Evolutionary conservation across 1,140 invertebrate genomes (phyloP).

Genomic region (Caenorhabditis briggsae): DNA sequence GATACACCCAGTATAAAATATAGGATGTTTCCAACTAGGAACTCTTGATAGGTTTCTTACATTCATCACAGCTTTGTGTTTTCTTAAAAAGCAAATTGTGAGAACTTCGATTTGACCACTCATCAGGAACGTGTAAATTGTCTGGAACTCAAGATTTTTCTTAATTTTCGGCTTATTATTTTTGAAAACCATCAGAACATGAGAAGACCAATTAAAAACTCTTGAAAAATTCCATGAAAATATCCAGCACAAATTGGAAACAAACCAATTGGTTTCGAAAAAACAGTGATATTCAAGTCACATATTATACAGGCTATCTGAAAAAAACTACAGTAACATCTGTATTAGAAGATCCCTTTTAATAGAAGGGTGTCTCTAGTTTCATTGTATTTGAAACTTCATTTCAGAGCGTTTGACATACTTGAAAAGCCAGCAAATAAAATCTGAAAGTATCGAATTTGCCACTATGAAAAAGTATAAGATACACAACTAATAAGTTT

Average conservation of each 20-base stretch:
- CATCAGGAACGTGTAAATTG: not conserved
- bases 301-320: not conserved
- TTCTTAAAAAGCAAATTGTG: slow-evolving; percentile 1
- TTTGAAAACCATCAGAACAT: not conserved
- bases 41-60: not conserved
- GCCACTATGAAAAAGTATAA: not conserved
- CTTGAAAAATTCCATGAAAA: not conserved
- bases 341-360: no score
- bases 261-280: not conserved
- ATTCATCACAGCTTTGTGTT: slow-evolving; percentile 8
- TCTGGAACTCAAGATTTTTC: not conserved
- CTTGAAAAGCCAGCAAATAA: slow-evolving; percentile 33
- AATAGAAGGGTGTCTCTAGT: no score
- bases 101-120: slow-evolving; percentile 14
- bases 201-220: not conserved
- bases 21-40: not conserved
- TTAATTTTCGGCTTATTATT: not conserved
- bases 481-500: slow-evolving; percentile 9
- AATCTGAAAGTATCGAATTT: not conserved
- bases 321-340: not conserved
- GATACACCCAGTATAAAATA: not conserved
- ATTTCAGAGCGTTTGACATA: not conserved
- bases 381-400: no score
- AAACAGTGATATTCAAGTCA: slow-evolving; percentile 5
- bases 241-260: slow-evolving; percentile 19